These are phyloP conservation scores for Cacatua alba DNA, from an alignment of 2,113 vertebrate species.

Conservation along the genomic window DNA sequence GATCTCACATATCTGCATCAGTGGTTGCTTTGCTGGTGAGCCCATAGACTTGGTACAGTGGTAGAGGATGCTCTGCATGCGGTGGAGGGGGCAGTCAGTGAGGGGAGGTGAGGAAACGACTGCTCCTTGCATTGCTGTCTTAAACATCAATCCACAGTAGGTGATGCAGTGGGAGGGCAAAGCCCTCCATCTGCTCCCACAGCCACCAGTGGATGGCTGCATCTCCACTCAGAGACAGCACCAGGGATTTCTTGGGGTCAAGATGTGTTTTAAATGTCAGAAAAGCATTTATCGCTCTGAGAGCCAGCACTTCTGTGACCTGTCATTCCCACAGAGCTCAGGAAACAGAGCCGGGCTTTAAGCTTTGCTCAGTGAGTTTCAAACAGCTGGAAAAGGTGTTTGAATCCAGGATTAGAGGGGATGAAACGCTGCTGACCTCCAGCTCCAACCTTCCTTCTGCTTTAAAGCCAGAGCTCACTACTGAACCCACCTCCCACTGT, in stretches of 20 bases:
- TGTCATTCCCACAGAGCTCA: background rate
- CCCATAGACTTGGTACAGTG: background rate
- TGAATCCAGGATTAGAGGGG: conserved; percentile 5
- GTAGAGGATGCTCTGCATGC: background rate
- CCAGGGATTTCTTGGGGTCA: background rate
- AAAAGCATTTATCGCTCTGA: background rate
- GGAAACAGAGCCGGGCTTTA: background rate
- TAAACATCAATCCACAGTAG: background rate
- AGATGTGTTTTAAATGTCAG: rapidly evolving
- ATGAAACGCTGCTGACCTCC: background rate
- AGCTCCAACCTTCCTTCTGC: background rate
- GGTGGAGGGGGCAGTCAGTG: background rate
- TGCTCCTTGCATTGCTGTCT: background rate
- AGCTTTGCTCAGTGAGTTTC: background rate
- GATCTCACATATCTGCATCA: background rate
- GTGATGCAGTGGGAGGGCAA: background rate
- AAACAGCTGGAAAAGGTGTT: background rate
- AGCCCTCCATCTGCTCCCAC: rapidly evolving
- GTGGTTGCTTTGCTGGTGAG: background rate
- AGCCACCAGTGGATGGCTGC: too few species aligned
- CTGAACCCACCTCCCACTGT: background rate
- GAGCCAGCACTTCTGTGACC: background rate
- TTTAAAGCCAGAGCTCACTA: background rate
- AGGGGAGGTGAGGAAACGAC: background rate
- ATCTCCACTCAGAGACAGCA: background rate